Evolutionary conservation across 2,797 vertebrate genomes (phyloP), one percentile per base, ranked within the genome.

Genomic region (Pangasius macronema): DNA sequence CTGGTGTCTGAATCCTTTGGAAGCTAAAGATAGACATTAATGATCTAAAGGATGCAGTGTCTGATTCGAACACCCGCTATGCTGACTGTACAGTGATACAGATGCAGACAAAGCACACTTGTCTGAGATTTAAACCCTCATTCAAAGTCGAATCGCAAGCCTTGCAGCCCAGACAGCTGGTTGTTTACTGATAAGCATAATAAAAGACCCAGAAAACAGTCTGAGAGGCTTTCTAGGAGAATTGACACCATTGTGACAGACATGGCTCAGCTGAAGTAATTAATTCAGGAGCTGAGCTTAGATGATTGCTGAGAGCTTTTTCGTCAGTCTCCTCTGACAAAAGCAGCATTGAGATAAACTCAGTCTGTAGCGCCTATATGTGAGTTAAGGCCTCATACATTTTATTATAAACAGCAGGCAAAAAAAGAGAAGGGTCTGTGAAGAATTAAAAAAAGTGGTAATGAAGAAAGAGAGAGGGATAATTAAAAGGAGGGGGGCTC

Each of bases 351-450:
- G n/a, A 83, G 39, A 49, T 51, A 67, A 65, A n/a, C 39, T 46
- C 39, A 82, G 42, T 9, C 22, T 27, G 11, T 42, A 81, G 46
- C 3, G 8, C 2, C 39, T n/a, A 11, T 20, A 18, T 82, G 27
- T 49, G 1, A 5, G 11, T 49, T 82, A 18, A 49, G 51, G 53
- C 30, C 53, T 36, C 3, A 65, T 65, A 14, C 36, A 51, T 33
- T 67, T 82, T 82, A 27, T 10, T 51, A 83, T 53, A 53, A 83
- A 83, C 13, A 46, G 24, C 79, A 42, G 6, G 63, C 14, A 81
- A 80, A 39, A 61, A 42, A 42, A 33, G 30, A 39, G 16, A 30
- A 51, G 1, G 5, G 30, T 18, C 42, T 68, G 2, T n/a, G 65
- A 49, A 8, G 27, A 51, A 67, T 51, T 30, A 11, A 46, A 49